Evolutionary conservation across 2,797 vertebrate genomes (phyloP), one percentile per base, ranked within the genome.

Genomic region (Pseudopleuronectes americanus): DNA sequence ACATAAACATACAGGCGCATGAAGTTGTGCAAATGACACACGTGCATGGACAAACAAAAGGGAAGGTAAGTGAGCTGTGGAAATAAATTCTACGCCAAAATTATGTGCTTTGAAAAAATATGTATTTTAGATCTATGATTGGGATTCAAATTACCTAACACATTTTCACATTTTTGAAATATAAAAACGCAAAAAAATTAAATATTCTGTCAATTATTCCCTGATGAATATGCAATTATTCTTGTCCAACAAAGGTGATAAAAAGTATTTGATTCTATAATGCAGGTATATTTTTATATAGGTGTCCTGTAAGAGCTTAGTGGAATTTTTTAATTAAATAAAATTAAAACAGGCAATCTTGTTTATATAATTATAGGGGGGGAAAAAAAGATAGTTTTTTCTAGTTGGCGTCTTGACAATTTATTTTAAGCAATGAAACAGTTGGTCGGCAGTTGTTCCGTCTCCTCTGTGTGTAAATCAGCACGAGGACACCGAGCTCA

Each of bases 401-500:
- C 12, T 38, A 21, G 14, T 19, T 21, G 47, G 14, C 47, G 17
- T 8, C 47, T n/a, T 4, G 47, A 21, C 8, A 48, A 48, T 21
- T 2, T 48, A 48, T 48, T n/a, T 8, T 21, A 48, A n/a, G 45
- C 45, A 47, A 48, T 21, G 7, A 48, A 48, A 10, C 47, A 19
- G 17, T n/a, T 17, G 17, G 17, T 54, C 63, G 48, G 61, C 53
- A 57, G 71, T 41, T 43, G 53, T 80, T 33, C 71, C 38, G 45
- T 84, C 55, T 77, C 56, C 57, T 59, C 55, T 4, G 9, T 63
- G 23, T 36, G 23, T 22, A 72, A 49, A 57, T 68, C 66, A 58
- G 63, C 66, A 16, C 51, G 22, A 36, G 41, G 70, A 76, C 62
- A 75, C 54, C 51, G 49, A 22, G 60, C 80, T 80, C 76, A 76